These are phyloP conservation scores for Nemotelus pantherinus DNA, from an alignment of 2,888 invertebrate genomes.

Conservation along the genomic window DNA sequence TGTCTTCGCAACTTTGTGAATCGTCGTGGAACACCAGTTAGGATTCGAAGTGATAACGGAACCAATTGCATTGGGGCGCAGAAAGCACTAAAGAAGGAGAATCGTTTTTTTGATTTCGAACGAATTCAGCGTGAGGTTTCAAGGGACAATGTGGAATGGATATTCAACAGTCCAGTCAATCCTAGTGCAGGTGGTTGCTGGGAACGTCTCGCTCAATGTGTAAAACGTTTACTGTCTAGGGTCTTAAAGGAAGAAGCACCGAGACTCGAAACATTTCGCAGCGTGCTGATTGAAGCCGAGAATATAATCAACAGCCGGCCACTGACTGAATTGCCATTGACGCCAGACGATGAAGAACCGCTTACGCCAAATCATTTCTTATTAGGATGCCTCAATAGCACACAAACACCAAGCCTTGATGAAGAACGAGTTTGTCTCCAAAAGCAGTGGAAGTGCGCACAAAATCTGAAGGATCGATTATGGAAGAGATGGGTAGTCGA, in stretches of 20 bases:
- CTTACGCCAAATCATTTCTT: conserved; percentile 46
- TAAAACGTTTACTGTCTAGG: background rate
- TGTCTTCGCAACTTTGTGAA: conserved; percentile 52
- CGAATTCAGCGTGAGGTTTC: background rate
- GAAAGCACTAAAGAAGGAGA: conserved; percentile 43
- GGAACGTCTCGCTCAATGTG: conserved; percentile 1
- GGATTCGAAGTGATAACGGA: conserved; percentile 49
- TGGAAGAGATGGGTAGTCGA: background rate
- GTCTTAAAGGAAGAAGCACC: conserved; percentile 7
- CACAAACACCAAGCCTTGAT: background rate
- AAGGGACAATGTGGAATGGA: background rate
- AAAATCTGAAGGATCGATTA: conserved; percentile 5
- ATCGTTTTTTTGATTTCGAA: background rate
- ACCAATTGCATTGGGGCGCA: conserved; percentile 47
- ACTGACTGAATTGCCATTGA: background rate
- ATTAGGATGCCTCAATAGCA: conserved; percentile 17
- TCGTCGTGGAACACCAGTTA: conserved; percentile 48
- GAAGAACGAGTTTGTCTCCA: background rate
- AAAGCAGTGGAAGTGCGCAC: background rate
- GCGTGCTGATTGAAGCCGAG: conserved; percentile 20
- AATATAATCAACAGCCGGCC: conserved; percentile 49
- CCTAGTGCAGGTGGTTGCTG: conserved; percentile 24
- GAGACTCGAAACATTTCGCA: background rate
- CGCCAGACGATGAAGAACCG: conserved; percentile 41
- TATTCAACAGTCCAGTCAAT: background rate